These are phyloP conservation scores for Phrynocephalus forsythii DNA, from an alignment of 2,797 vertebrate species.

Conservation along the genomic window DNA sequence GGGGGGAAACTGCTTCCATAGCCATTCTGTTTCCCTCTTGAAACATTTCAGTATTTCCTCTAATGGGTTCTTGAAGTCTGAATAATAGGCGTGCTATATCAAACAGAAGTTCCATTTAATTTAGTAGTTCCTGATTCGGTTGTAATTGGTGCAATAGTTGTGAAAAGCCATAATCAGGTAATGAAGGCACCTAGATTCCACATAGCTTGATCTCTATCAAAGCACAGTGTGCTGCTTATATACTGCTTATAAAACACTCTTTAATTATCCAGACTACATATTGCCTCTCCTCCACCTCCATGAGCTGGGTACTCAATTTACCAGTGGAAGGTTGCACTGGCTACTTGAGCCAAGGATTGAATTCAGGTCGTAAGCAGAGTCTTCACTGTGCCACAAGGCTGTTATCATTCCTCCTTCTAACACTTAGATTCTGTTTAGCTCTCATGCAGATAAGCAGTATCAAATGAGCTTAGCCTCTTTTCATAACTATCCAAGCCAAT, in stretches of 20 bases:
- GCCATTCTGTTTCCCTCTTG: neutral
- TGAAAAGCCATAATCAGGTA: too few species aligned
- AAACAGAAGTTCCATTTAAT: neutral
- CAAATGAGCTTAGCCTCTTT: neutral
- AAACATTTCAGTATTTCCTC: neutral
- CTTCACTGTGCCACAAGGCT: too few species aligned
- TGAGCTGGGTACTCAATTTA: too few species aligned
- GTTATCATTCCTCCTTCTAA: neutral
- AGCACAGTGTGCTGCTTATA: too few species aligned
- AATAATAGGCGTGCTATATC: neutral
- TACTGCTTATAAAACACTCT: too few species aligned
- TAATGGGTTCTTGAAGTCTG: neutral
- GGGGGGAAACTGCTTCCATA: neutral
- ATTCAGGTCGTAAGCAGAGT: too few species aligned
- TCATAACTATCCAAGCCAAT: neutral
- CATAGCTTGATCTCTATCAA: neutral
- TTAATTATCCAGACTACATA: too few species aligned
- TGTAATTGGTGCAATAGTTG: too few species aligned
- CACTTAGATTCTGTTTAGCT: neutral
- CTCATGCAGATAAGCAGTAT: neutral
- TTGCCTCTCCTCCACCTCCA: too few species aligned
- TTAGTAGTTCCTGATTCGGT: neutral
- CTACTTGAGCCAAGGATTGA: too few species aligned
- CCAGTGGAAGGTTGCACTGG: too few species aligned
- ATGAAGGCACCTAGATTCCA: neutral